phyloP scores from a whole-genome alignment of 1,140 invertebrate species.

The Drosophila leontia region DNA sequence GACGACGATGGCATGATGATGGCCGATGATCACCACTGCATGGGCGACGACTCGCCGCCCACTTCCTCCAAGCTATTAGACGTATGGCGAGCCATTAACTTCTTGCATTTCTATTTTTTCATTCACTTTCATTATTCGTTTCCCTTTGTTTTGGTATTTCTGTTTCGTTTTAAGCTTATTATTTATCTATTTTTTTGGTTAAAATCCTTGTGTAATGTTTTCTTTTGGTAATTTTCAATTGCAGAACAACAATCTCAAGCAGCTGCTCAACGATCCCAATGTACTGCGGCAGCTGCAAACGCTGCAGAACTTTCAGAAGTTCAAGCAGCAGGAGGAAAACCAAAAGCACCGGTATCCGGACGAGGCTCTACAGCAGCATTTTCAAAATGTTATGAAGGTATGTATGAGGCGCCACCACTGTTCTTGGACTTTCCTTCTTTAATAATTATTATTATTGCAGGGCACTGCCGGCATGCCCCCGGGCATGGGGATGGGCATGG shows the following conservation, averaged over 20 bases:
- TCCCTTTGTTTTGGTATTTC: slow-evolving; percentile 22
- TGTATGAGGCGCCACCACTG: background rate
- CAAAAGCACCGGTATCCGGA: slow-evolving; percentile 90
- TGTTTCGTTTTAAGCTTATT: slow-evolving; percentile 16
- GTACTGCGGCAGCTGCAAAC: slow-evolving; percentile 88
- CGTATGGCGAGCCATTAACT: slow-evolving; percentile 45
- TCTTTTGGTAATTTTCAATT: slow-evolving; percentile 22
- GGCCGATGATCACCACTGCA: slow-evolving; percentile 72
- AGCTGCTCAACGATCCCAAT: slow-evolving; percentile 88
- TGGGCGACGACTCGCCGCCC: slow-evolving; percentile 71
- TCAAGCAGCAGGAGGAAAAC: slow-evolving; percentile 89
- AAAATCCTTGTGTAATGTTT: background rate
- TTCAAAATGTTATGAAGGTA: slow-evolving; percentile 86
- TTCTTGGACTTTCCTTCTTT: background rate
- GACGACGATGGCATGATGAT: slow-evolving; percentile 66
- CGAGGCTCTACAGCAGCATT: slow-evolving; percentile 92
- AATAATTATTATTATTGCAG: slow-evolving; percentile 35
- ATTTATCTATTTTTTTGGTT: background rate
- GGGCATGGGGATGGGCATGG: slow-evolving; percentile 45
- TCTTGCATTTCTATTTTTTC: background rate
- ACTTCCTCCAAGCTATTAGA: slow-evolving; percentile 71
- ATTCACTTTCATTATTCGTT: slow-evolving; percentile 12
- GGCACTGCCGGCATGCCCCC: slow-evolving; percentile 58
- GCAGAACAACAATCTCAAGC: slow-evolving; percentile 82
- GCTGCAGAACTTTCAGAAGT: slow-evolving; percentile 86